phyloP scores from a whole-genome alignment of 2,797 vertebrate species.

The Enteromius paludinosus region DNA sequence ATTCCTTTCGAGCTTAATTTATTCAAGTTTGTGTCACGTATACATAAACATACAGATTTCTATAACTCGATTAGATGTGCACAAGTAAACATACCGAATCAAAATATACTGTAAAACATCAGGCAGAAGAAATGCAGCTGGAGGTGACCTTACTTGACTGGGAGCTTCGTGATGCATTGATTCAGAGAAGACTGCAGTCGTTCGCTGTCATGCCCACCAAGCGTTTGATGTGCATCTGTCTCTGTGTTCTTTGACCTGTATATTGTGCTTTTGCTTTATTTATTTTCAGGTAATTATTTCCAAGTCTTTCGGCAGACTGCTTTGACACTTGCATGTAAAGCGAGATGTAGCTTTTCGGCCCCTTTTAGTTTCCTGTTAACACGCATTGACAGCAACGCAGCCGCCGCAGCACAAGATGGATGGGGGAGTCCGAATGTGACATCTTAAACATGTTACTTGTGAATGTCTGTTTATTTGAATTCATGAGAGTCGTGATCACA shows the following conservation, averaged over 20 bases:
- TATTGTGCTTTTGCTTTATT: conserved; percentile 77
- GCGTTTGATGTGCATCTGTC: conserved; percentile 70
- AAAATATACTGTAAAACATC: conserved; percentile 24
- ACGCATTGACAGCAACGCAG: conserved; percentile 66
- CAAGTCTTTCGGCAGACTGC: conserved; percentile 64
- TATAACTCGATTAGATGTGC: conserved; percentile 4
- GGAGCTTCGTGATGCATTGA: not conserved
- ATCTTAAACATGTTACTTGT: conserved; percentile 81
- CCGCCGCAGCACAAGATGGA: conserved; percentile 73
- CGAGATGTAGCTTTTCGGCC: conserved; percentile 35
- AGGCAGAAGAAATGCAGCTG: conserved; percentile 24
- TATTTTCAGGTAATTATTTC: conserved; percentile 75
- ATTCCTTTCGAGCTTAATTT: not conserved
- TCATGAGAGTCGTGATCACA: conserved; percentile 70
- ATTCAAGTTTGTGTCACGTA: not conserved
- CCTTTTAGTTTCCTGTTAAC: conserved; percentile 55
- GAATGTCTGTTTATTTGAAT: conserved; percentile 80
- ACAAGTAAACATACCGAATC: conserved; percentile 11
- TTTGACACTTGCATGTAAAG: conserved; percentile 47
- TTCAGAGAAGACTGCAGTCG: not conserved
- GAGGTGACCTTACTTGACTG: conserved; percentile 42
- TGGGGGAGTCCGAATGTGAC: conserved; percentile 73
- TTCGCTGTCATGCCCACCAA: conserved; percentile 54
- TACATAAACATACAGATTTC: not conserved
- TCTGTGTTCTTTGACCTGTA: conserved; percentile 71